Conservation (phyloP, 2,888 invertebrate species). For the Trachelus iudaicus region DNA sequence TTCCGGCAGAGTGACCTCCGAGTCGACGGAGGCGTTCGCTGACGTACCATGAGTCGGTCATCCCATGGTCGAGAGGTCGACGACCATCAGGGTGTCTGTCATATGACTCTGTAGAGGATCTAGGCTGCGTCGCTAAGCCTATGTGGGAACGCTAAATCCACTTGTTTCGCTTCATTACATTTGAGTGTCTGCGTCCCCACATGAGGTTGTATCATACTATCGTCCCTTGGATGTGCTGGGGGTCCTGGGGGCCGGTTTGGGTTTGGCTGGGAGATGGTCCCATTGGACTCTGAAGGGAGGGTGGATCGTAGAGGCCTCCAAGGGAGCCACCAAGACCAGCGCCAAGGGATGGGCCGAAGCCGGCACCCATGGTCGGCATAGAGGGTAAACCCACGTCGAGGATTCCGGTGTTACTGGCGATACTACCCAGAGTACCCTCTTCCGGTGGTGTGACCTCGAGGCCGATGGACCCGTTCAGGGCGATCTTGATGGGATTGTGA, state of each 20-base stretch:
- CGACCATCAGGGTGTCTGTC: background rate
- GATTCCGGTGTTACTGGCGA: constrained; percentile 69
- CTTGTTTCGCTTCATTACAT: constrained; percentile 76
- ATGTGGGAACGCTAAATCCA: constrained; percentile 74
- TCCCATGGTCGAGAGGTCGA: background rate
- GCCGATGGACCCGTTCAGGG: constrained; percentile 87
- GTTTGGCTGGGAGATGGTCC: constrained; percentile 30
- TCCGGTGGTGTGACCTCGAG: constrained; percentile 75
- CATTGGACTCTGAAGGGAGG: constrained; percentile 56
- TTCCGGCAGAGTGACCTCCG: constrained; percentile 71
- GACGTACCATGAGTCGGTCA: background rate
- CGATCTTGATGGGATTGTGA: constrained; percentile 85
- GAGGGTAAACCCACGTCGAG: constrained; percentile 67
- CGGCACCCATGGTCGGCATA: constrained; percentile 46
- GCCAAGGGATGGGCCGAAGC: constrained; percentile 39
- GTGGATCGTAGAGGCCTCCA: constrained; percentile 69
- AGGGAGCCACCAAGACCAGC: constrained; percentile 57
- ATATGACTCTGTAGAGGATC: background rate
- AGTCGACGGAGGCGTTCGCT: constrained; percentile 82
- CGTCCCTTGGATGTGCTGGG: constrained; percentile 87
- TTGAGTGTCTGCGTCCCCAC: constrained; percentile 90
- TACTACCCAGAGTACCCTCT: constrained; percentile 68
- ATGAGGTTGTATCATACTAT: constrained; percentile 96
- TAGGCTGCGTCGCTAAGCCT: background rate
- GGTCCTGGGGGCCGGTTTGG: constrained; percentile 68